Conservation (phyloP, 2,797 vertebrate genomes). For the Limosa lapponica region DNA sequence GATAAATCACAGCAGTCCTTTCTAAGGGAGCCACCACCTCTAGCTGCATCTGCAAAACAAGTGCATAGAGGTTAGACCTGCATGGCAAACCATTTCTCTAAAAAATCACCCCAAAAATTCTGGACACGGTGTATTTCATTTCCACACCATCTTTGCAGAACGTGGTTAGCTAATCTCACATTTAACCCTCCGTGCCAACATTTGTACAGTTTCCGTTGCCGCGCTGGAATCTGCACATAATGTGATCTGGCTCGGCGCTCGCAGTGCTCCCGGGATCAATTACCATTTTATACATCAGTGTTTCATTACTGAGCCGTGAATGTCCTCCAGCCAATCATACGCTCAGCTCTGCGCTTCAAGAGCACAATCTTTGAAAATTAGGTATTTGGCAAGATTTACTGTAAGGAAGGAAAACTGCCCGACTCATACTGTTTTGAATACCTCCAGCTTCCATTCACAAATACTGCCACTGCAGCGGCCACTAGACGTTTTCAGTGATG, state of each 20-base stretch:
- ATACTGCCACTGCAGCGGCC: background rate
- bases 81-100: background rate
- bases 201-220: slow-evolving; percentile 27
- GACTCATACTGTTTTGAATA: slow-evolving; percentile 12
- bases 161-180: background rate
- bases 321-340: slow-evolving; percentile 63
- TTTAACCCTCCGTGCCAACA: slow-evolving; percentile 34
- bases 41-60: background rate
- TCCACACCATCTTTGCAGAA: background rate
- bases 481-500: background rate
- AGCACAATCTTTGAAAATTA: slow-evolving; percentile 66
- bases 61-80: background rate
- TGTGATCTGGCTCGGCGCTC: slow-evolving; percentile 28
- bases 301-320: slow-evolving; percentile 60
- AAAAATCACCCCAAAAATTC: background rate
- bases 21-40: background rate
- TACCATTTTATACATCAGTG: slow-evolving; percentile 68
- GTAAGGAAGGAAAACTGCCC: background rate
- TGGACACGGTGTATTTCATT: background rate
- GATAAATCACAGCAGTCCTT: background rate
- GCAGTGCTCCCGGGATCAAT: slow-evolving; percentile 2
- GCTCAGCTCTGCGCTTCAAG: background rate
- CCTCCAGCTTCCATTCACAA: slow-evolving; percentile 29
- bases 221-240: slow-evolving; percentile 21
- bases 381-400: slow-evolving; percentile 24